A percentile compares a stretch with the other conserved stretches of the same genome.
These are phyloP conservation scores for Hemiprocne comata DNA, from an alignment of 2,113 vertebrate genomes.

Conservation along the genomic window DNA sequence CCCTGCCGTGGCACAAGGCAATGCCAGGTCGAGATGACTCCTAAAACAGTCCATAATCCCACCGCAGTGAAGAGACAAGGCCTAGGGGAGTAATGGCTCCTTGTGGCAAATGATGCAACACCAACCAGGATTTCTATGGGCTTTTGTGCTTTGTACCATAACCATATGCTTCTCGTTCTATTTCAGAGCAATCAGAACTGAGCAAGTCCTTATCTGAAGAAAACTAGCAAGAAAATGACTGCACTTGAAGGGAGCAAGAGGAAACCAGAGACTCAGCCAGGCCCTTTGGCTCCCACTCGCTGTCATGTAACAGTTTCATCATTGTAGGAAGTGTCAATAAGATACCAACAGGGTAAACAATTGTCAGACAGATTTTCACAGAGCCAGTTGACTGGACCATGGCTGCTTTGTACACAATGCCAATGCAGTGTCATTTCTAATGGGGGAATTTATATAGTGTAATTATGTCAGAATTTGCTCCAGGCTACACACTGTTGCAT, in stretches of 20 bases:
- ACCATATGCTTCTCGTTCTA: neutral
- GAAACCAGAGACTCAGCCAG: neutral
- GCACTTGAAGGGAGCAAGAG: neutral
- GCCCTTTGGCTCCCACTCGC: neutral
- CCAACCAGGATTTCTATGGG: neutral
- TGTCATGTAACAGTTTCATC: conserved; percentile 52
- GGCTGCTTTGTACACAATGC: conserved; percentile 60
- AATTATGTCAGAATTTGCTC: conserved; percentile 67
- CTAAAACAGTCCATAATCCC: neutral
- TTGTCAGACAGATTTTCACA: conserved; percentile 73
- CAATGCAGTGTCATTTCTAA: conserved; percentile 68
- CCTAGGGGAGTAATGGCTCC: neutral
- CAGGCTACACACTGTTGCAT: conserved; percentile 58
- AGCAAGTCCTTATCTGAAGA: neutral
- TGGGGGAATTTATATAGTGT: conserved; percentile 64
- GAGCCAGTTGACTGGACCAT: conserved; percentile 59
- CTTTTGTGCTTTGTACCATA: neutral
- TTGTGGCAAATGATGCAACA: neutral
- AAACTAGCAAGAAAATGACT: neutral
- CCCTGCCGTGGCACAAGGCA: neutral
- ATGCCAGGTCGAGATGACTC: neutral
- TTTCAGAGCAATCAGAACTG: neutral
- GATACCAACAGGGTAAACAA: conserved; percentile 64
- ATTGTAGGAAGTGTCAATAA: conserved; percentile 56
- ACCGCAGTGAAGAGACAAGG: neutral